Conservation (phyloP, 2,797 vertebrate species). For the Pseudochromis fuscus region DNA sequence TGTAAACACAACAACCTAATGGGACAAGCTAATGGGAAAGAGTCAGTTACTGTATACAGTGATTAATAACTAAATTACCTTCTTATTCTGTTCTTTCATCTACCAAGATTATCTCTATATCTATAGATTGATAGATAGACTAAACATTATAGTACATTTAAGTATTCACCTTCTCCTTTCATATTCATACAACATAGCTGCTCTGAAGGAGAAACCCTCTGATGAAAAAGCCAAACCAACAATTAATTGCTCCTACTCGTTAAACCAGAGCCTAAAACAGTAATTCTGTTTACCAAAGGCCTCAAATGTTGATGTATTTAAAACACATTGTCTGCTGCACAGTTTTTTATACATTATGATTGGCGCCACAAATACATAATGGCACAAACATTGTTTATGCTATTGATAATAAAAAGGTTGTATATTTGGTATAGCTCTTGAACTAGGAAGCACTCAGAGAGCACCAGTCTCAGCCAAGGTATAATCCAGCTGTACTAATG, state of each 20-base stretch:
- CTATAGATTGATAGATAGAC: neutral
- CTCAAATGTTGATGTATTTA: neutral
- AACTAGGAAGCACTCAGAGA: too few species aligned
- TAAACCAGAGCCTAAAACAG: too few species aligned
- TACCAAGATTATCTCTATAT: too few species aligned
- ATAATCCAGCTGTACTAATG: too few species aligned
- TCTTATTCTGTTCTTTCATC: conserved; percentile 2
- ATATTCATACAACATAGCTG: neutral
- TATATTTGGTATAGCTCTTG: too few species aligned
- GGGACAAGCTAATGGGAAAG: conserved; percentile 31
- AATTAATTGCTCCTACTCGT: neutral
- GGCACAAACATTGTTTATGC: too few species aligned
- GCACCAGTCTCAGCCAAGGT: too few species aligned
- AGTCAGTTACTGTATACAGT: neutral
- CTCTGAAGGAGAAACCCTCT: neutral
- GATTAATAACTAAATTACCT: conserved; percentile 3
- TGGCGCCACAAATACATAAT: neutral
- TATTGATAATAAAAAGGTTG: too few species aligned
- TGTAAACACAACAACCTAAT: conserved; percentile 42
- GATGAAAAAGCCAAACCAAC: neutral
- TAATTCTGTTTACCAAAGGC: neutral
- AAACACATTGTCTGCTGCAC: conserved; percentile 4
- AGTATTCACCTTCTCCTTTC: neutral
- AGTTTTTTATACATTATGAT: neutral
- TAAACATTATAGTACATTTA: neutral